Evolutionary conservation across 2,113 vertebrate species (phyloP).

Genomic region (Cynocephalus volans): DNA sequence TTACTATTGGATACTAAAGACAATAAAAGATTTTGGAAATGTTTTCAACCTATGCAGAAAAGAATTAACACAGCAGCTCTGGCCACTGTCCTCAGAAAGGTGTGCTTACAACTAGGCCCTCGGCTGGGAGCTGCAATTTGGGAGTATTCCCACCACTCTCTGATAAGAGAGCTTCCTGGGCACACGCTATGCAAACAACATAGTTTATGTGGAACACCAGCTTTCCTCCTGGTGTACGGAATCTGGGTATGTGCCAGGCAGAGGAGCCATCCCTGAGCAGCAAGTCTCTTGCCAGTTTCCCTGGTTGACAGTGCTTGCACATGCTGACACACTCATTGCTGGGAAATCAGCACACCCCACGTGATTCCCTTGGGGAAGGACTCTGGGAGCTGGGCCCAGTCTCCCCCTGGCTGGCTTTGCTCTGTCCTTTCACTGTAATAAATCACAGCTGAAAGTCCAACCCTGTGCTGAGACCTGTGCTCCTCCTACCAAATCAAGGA

Average conservation of each 20-base stretch:
- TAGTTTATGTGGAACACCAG: neutral
- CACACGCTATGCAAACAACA: neutral
- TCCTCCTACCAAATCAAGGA: neutral
- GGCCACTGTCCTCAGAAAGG: neutral
- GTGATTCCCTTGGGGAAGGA: neutral
- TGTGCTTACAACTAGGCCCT: too few relatives aligned
- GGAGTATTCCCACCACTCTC: neutral
- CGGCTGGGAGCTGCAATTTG: neutral
- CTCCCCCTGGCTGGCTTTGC: neutral
- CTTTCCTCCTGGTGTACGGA: neutral
- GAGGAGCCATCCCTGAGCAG: neutral
- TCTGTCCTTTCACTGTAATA: neutral
- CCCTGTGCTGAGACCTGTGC: neutral
- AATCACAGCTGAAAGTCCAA: neutral
- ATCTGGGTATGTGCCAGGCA: neutral
- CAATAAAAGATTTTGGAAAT: too few relatives aligned
- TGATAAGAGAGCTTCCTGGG: neutral
- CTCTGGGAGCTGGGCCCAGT: neutral
- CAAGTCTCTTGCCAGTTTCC: neutral
- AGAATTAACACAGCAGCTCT: neutral
- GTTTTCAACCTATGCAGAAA: neutral
- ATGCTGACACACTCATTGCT: neutral
- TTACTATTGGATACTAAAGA: neutral
- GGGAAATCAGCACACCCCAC: accelerated
- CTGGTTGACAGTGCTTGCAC: neutral